These are phyloP conservation scores for Muntiacus reevesi DNA, from an alignment of 2,113 vertebrate genomes.

Conservation along the genomic window DNA sequence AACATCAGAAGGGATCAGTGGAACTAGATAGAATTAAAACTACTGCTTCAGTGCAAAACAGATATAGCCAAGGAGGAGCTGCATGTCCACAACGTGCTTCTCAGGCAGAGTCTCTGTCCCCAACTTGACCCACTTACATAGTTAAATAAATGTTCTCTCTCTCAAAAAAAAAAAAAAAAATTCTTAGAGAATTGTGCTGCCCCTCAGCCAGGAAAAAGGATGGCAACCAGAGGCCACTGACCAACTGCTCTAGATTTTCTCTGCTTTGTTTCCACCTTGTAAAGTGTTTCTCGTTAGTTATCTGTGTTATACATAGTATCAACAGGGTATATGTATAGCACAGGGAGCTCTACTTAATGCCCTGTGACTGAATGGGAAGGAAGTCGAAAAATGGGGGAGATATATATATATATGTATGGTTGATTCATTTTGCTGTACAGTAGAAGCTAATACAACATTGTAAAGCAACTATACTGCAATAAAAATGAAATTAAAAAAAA, in stretches of 20 bases:
- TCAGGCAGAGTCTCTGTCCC: neutral
- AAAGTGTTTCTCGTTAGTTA: neutral
- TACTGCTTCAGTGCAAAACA: neutral
- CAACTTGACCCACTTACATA: neutral
- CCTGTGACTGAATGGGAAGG: neutral
- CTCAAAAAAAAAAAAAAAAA: neutral
- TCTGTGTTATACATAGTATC: neutral
- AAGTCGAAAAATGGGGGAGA: neutral
- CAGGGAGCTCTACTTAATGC: neutral
- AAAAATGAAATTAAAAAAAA: neutral
- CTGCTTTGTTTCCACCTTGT: neutral
- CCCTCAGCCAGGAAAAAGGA: too few species aligned
- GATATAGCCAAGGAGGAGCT: neutral
- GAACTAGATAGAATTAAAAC: neutral
- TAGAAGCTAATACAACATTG: neutral
- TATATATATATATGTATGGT: neutral
- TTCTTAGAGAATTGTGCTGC: neutral
- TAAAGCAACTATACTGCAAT: neutral
- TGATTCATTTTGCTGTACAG: neutral
- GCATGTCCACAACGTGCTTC: neutral
- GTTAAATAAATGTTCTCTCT: neutral
- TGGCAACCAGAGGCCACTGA: neutral
- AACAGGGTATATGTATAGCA: neutral
- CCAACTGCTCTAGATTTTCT: neutral
- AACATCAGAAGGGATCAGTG: neutral